A percentile compares a stretch with the other conserved stretches of the same genome.
phyloP scores from a whole-genome alignment of 2,113 vertebrate genomes.

The Eira barbara region DNA sequence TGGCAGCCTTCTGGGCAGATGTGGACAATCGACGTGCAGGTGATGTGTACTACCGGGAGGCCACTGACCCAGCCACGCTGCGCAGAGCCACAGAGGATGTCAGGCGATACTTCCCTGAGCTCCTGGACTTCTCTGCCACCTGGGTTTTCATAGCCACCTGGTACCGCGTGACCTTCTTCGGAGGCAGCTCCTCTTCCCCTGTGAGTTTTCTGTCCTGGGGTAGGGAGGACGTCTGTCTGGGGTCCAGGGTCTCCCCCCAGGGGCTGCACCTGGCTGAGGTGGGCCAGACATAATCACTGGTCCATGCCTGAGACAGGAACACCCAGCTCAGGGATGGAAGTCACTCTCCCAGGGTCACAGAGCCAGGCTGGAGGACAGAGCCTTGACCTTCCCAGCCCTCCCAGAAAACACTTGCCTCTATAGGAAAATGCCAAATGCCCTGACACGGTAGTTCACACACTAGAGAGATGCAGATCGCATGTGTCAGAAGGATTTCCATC shows the following conservation, averaged over 20 bases:
- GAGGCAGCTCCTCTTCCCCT: slow-evolving; percentile 91
- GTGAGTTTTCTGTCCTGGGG: slow-evolving; percentile 81
- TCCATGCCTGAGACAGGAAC: neutral
- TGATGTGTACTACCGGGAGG: slow-evolving; percentile 92
- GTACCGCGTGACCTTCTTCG: slow-evolving; percentile 96
- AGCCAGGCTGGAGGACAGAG: neutral
- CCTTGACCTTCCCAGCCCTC: neutral
- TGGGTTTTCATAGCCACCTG: slow-evolving; percentile 96
- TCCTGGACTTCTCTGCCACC: slow-evolving; percentile 86
- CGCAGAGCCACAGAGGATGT: slow-evolving; percentile 87
- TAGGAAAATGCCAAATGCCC: neutral
- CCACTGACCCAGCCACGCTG: slow-evolving; percentile 84
- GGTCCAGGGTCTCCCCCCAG: neutral
- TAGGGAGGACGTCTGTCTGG: neutral
- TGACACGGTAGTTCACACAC: accelerated
- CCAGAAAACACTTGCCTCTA: neutral
- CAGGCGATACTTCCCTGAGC: slow-evolving; percentile 90
- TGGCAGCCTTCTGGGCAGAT: slow-evolving; percentile 97
- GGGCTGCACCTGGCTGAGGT: neutral
- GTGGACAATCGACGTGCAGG: slow-evolving; percentile 95
- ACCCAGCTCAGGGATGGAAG: neutral
- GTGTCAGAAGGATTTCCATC: neutral
- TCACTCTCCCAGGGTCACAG: neutral
- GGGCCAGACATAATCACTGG: neutral
- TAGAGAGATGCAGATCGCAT: too few species aligned